A percentile compares a stretch with the other conserved stretches of the same genome.
These are phyloP conservation scores for Pyrrhosoma nymphula DNA, from an alignment of 2,888 invertebrate species.

Conservation along the genomic window DNA sequence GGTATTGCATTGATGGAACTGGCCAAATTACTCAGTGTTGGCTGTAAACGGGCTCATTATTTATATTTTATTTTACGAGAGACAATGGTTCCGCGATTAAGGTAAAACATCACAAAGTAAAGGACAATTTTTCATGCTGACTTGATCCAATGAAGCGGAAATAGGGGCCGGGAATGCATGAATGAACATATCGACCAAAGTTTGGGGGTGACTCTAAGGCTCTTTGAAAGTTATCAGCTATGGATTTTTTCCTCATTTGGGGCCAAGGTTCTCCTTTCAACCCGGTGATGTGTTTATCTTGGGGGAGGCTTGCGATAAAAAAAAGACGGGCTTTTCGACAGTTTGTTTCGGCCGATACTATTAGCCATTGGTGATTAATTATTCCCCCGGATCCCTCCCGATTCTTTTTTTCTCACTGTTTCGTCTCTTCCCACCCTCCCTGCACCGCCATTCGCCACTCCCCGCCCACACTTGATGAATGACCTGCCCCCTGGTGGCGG, in stretches of 20 bases:
- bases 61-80: no score
- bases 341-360: conserved; percentile 57
- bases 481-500: conserved; percentile 11
- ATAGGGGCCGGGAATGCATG: no score
- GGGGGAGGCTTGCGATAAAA: not conserved
- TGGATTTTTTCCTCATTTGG: not conserved
- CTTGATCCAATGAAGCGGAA: no score
- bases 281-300: conserved; percentile 40
- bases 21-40: no score
- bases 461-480: conserved; percentile 60
- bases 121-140: no score
- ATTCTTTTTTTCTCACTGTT: not conserved
- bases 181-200: no score
- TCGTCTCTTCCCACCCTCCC: not conserved
- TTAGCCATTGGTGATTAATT: conserved; percentile 57
- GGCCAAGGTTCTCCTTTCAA: not conserved
- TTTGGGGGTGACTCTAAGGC: no score
- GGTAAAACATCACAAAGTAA: no score
- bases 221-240: not conserved
- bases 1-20: no score
- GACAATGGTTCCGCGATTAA: no score
- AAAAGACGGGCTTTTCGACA: conserved; percentile 30
- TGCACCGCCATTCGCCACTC: not conserved
- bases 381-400: conserved; percentile 3
- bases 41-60: no score